Evolutionary conservation across 2,113 vertebrate genomes (phyloP), one percentile per base, ranked within the genome.

Genomic region (Reinhardtius hippoglossoides): DNA sequence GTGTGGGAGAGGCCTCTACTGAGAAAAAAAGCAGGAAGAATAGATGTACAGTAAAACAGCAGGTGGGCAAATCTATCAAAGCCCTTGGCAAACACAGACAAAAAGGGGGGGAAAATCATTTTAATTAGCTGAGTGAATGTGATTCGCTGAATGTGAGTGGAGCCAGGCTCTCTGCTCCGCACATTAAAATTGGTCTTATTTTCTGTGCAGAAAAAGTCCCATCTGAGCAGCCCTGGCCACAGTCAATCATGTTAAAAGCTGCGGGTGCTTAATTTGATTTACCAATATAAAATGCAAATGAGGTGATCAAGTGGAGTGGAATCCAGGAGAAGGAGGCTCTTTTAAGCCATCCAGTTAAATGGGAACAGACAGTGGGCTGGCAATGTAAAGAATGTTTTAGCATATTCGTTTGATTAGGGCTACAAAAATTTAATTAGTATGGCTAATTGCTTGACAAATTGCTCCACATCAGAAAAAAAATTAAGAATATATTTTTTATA

Each of bases 281-380:
- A 98, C 97, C 98, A 99, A 99, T 99, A 98, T 98, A 99, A 99
- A 98, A 99, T 99, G 98, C 97, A 98, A 98, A 99, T 99, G 82
- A 97, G 96, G 96, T 98, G 96, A 96, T 99, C 97, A 97, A 99
- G 96, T 97, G 95, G 96, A 99, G 97, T 97, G 96, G 96, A 94
- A 96, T 96, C 95, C 95, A 95, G 94, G 94, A 94, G 93, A 90
- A 96, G 94, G 84, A 93, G 95, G 96, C 97, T 96, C 95, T 97
- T 97, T 98, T 96, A 97, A 96, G 94, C 96, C 96, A 97, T 99
- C 97, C 97, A 96, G 95, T 97, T 96, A 98, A 99, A 99, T 97
- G 94, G 93, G 94, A 96, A 95, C 95, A 97, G 97, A 98, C 97
- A 97, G 95, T 85, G 92, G 95, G 96, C 96, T 95, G 95, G 95